Conservation (phyloP, 2,888 invertebrate genomes). For the Teleogryllus oceanicus region DNA sequence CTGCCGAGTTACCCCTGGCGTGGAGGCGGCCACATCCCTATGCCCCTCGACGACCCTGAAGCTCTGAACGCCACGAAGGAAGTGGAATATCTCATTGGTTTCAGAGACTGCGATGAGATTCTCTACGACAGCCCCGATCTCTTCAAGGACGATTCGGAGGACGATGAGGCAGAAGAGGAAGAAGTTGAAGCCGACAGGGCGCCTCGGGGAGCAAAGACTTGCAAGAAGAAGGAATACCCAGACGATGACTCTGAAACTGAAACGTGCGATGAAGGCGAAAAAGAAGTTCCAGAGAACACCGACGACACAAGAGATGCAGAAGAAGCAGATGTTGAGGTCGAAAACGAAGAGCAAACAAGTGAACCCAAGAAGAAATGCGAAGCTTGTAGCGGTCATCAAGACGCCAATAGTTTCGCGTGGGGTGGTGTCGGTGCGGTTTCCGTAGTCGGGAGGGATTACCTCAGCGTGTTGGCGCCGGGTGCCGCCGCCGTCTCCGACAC, state of each 20-base stretch:
- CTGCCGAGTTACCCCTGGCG: not conserved
- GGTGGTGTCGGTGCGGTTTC: too few relatives aligned
- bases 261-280: not conserved
- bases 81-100: not conserved
- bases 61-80: not conserved
- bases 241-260: not conserved
- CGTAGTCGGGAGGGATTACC: too few relatives aligned
- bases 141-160: not conserved
- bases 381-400: too few relatives aligned
- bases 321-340: not conserved
- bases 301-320: not conserved
- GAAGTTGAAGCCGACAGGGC: not conserved
- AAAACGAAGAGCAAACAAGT: too few relatives aligned
- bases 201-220: too few relatives aligned
- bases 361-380: too few relatives aligned
- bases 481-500: too few relatives aligned
- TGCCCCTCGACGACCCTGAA: not conserved
- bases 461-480: too few relatives aligned
- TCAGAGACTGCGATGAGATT: not conserved
- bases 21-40: not conserved
- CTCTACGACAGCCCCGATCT: too few relatives aligned
- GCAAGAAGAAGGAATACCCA: not conserved
- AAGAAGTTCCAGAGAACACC: not conserved
- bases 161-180: not conserved
- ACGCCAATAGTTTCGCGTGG: too few relatives aligned